A percentile compares a stretch with the other conserved stretches of the same genome.
These are phyloP conservation scores for Hesperophylax magnus DNA, from an alignment of 1,140 invertebrate genomes.

Conservation along the genomic window DNA sequence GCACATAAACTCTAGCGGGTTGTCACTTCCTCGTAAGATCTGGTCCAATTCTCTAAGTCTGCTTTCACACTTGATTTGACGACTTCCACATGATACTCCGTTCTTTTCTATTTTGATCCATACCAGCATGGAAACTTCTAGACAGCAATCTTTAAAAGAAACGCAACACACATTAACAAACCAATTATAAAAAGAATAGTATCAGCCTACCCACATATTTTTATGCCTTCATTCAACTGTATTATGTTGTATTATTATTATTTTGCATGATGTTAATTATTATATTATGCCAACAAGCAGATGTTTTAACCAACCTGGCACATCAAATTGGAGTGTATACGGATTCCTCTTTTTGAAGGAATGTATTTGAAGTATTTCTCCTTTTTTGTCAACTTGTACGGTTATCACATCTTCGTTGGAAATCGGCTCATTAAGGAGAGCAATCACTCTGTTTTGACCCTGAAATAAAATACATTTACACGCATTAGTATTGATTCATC, in stretches of 20 bases:
- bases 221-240: not conserved
- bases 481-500: too few relatives aligned
- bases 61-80: constrained; percentile 89
- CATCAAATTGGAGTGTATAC: constrained; percentile 84
- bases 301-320: constrained; percentile 69
- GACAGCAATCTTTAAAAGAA: constrained; percentile 73
- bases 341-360: constrained; percentile 85
- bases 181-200: not conserved
- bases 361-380: constrained; percentile 81
- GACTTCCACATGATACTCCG: constrained; percentile 80
- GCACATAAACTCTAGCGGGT: constrained; percentile 89
- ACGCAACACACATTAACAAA: not conserved
- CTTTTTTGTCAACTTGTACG: constrained; percentile 83
- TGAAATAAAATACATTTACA: constrained; percentile 60
- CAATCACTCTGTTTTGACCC: constrained; percentile 87
- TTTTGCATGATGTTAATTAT: not conserved
- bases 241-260: not conserved
- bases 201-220: too few relatives aligned
- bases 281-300: not conserved
- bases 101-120: constrained; percentile 85
- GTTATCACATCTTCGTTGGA: constrained; percentile 80
- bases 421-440: constrained; percentile 83
- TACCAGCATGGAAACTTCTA: constrained; percentile 86
- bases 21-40: constrained; percentile 81
- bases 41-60: constrained; percentile 85